Conservation (phyloP, 2,113 vertebrate genomes). For the Halcyon senegalensis region DNA sequence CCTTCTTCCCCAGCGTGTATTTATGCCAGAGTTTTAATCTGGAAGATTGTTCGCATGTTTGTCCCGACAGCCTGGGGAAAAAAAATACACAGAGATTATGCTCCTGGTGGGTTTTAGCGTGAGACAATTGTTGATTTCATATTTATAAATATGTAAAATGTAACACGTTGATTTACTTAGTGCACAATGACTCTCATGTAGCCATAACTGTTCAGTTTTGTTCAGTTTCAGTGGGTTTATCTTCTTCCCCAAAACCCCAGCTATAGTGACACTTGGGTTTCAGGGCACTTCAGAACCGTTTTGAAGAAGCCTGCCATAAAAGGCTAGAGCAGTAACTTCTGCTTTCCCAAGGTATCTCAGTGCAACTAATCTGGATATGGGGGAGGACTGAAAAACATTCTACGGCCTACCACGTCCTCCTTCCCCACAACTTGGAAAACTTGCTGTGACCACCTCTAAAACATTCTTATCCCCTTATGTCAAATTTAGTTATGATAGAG, state of each 20-base stretch:
- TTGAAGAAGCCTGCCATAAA: not conserved
- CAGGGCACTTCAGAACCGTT: not conserved
- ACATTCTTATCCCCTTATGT: not conserved
- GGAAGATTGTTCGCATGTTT: not conserved
- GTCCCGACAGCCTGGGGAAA: not conserved
- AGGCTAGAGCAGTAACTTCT: not conserved
- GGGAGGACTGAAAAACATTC: not conserved
- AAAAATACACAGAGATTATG: not conserved
- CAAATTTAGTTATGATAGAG: not conserved
- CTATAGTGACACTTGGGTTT: not conserved
- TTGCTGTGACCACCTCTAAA: not conserved
- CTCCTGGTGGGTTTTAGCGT: not conserved
- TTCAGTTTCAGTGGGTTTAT: not conserved
- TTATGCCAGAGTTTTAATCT: not conserved
- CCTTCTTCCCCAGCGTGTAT: rapidly evolving
- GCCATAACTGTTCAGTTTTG: not conserved
- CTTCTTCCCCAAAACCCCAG: not conserved
- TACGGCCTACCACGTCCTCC: not conserved
- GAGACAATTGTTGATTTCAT: not conserved
- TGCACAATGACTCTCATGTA: not conserved
- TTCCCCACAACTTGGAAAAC: not conserved
- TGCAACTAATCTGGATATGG: not conserved
- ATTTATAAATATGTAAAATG: not conserved
- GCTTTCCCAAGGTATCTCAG: not conserved
- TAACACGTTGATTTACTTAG: too few relatives aligned